Base-by-base conservation (phyloP, 2,888 invertebrate genomes). In the Bombylius discolor region DNA sequence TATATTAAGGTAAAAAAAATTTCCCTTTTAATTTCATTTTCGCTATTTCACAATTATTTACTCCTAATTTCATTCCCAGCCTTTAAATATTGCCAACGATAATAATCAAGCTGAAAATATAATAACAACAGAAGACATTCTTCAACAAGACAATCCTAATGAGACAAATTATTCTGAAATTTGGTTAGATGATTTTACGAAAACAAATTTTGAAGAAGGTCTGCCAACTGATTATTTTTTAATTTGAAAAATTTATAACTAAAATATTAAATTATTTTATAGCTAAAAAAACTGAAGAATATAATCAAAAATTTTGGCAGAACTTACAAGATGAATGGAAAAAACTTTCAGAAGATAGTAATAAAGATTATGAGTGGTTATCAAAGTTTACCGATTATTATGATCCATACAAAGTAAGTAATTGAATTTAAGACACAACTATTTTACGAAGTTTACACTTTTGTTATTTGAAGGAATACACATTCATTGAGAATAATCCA, bases 401-500 rank as follows among this genome's bases (percentile, higher is more conserved):
- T 59, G 81, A 83, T 65, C 79, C 80, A 1, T 81, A 81, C 64
- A 82, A 82, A 65, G 80, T 78, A 62, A 67, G 70, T 45, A 3
- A 23, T 23, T 23, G n/a, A n/a, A n/a, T n/a, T 5, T 39, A 12
- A 39, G 39, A 39, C 39, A 11, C 11, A 9, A 39, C 3, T 23
- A 23, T 23, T 23, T 23, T 23, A 23, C 23, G 3, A 23, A 23
- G 31, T 14, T 14, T 3, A 47, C 31, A 46, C 14, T 47, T 11
- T 31, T 47, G 4, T 48, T 47, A 39, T 36, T 34, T 33, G 48
- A 72, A 85, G 78, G 84, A 87, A 61, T 93, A 93, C 68, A 75
- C 77, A 64, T 93, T 93, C 73, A 79, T 82, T 53, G 84, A 89
- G 66, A 85, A 91, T 45, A 97, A 97, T 79, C 87, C 92, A 12